A percentile compares a stretch with the other conserved stretches of the same genome.
Conservation (phyloP, 2,113 vertebrate species). For the Cololabis saira region DNA sequence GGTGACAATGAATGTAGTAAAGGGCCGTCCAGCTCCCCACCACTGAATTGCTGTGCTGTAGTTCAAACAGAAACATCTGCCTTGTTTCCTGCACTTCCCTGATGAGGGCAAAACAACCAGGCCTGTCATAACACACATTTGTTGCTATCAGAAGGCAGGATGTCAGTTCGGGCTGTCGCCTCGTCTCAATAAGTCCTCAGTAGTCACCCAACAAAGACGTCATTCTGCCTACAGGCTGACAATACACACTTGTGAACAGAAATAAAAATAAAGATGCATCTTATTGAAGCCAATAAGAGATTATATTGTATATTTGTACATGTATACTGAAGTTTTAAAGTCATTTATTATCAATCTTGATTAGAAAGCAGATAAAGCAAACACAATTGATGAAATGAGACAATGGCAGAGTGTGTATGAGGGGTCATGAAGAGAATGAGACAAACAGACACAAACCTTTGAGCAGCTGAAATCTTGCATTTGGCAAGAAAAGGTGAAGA, state of each 20-base stretch:
- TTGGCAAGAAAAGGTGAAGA: no score
- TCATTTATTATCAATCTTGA: no score
- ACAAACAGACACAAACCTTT: no score
- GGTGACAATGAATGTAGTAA: background rate
- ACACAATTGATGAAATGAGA: no score
- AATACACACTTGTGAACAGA: background rate
- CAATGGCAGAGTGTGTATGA: no score
- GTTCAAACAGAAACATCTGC: background rate
- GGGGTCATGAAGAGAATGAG: no score
- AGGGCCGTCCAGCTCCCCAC: background rate
- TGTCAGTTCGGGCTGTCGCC: background rate
- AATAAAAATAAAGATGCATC: no score
- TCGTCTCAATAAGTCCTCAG: background rate
- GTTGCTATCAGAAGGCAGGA: background rate
- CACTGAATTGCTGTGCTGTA: background rate
- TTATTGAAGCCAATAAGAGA: no score
- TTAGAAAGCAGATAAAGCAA: no score
- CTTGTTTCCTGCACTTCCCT: constrained; percentile 1
- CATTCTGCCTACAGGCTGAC: background rate
- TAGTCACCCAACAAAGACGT: background rate
- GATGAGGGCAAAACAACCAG: constrained; percentile 6
- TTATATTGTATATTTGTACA: no score
- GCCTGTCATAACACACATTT: background rate
- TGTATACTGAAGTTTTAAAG: no score
- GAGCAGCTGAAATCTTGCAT: no score